A percentile compares a stretch with the other conserved stretches of the same genome.
Conservation (phyloP, 2,888 invertebrate species). For the Brachyptera risi region DNA sequence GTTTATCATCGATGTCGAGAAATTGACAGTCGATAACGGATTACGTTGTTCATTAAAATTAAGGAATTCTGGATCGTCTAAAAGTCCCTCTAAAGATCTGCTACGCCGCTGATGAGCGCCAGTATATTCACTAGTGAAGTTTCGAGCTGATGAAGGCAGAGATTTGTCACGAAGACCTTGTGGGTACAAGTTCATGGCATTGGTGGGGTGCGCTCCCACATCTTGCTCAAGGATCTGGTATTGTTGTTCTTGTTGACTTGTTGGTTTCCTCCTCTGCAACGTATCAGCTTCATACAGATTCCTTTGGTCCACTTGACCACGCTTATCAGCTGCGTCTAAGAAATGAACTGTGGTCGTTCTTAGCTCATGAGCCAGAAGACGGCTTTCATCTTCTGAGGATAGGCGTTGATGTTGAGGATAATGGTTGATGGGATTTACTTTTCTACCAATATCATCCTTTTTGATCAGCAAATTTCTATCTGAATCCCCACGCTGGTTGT, state of each 20-base stretch:
- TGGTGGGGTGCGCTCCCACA: slow-evolving; percentile 17
- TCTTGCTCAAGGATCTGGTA: background rate
- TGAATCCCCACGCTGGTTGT: slow-evolving; percentile 62
- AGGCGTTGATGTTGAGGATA: slow-evolving; percentile 8
- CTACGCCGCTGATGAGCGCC: slow-evolving; percentile 46
- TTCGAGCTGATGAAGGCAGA: slow-evolving; percentile 21
- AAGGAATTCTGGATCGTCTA: slow-evolving; percentile 48
- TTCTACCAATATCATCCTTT: slow-evolving; percentile 61
- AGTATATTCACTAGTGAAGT: slow-evolving; percentile 19
- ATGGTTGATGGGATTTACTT: slow-evolving; percentile 63
- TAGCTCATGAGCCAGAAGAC: slow-evolving; percentile 43
- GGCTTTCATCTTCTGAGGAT: slow-evolving; percentile 37
- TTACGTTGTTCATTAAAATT: slow-evolving; percentile 14
- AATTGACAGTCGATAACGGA: background rate
- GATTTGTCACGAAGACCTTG: slow-evolving; percentile 44
- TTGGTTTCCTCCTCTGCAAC: slow-evolving; percentile 50
- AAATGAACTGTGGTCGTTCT: slow-evolving; percentile 41
- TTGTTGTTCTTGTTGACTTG: slow-evolving; percentile 15
- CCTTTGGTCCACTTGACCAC: slow-evolving; percentile 56
- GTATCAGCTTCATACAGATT: slow-evolving; percentile 69
- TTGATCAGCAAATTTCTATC: slow-evolving; percentile 44
- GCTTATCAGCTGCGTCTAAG: slow-evolving; percentile 42
- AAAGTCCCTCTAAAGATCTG: slow-evolving; percentile 55
- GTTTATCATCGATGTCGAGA: slow-evolving; percentile 8
- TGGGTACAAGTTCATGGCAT: slow-evolving; percentile 44